These are phyloP conservation scores for Nymphalis polychloros DNA, from an alignment of 2,888 invertebrate genomes.

Conservation along the genomic window DNA sequence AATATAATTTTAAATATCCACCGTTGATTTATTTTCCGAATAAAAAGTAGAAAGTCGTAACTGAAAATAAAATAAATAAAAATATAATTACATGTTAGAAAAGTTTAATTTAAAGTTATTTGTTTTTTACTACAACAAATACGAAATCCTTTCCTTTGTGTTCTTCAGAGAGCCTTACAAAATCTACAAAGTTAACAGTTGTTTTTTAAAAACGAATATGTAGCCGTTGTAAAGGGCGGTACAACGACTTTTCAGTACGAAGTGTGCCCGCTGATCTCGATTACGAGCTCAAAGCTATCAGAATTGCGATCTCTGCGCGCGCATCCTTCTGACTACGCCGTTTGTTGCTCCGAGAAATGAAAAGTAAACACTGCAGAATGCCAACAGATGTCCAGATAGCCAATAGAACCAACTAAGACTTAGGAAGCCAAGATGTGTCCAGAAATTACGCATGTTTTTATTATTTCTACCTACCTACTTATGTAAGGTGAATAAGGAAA, in stretches of 20 bases:
- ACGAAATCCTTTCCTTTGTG: background rate
- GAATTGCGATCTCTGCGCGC: slow-evolving; percentile 72
- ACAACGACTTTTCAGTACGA: slow-evolving; percentile 32
- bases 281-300: slow-evolving; percentile 74
- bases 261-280: slow-evolving; percentile 54
- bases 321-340: slow-evolving; percentile 60
- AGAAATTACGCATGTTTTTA: background rate
- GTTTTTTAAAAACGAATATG: slow-evolving; percentile 31
- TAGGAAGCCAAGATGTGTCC: slow-evolving; percentile 51
- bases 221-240: slow-evolving; percentile 28
- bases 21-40: no score
- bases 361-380: slow-evolving; percentile 75
- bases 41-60: no score
- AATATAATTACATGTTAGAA: no score
- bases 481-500: background rate
- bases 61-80: no score
- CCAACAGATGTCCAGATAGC: slow-evolving; percentile 80
- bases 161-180: background rate
- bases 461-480: background rate
- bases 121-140: no score
- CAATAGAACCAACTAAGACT: slow-evolving; percentile 63
- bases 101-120: no score
- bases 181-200: slow-evolving; percentile 18
- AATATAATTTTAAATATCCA: no score
- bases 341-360: slow-evolving; percentile 77